Evolutionary conservation across 64 coral and sea anemone genomes (phyloP).

Genomic region (Montipora cactus): DNA sequence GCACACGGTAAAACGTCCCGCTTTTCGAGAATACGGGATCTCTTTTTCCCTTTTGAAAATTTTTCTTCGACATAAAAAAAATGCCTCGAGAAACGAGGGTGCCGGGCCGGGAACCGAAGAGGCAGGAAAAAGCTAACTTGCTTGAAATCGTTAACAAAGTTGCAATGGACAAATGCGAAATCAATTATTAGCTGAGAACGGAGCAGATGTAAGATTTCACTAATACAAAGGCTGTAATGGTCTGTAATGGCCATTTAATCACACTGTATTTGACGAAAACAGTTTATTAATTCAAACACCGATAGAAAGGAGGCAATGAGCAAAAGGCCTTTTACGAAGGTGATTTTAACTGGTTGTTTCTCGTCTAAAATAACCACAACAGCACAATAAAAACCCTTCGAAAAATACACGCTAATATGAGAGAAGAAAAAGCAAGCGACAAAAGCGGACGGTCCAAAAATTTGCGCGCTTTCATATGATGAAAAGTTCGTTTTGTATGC

Average conservation of each 20-base stretch:
- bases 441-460: not conserved
- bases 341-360: constrained; percentile 29
- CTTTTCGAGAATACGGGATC: not conserved
- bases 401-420: not conserved
- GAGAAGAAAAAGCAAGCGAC: not conserved
- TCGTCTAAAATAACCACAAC: constrained; percentile 14
- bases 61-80: not conserved
- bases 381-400: not conserved
- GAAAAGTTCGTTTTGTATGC: constrained; percentile 26
- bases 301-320: constrained; percentile 36
- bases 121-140: constrained; percentile 8
- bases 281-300: constrained; percentile 65
- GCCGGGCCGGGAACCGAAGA: not conserved
- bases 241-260: constrained; percentile 76
- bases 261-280: constrained; percentile 43
- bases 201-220: constrained; percentile 65
- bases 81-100: constrained; percentile 10
- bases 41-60: not conserved
- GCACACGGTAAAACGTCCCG: constrained; percentile 5
- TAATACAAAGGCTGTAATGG: constrained; percentile 62
- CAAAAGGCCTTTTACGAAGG: constrained; percentile 12
- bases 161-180: constrained; percentile 79
- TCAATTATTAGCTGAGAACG: constrained; percentile 77
- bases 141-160: constrained; percentile 66
- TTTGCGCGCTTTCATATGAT: too few relatives aligned